Conservation (phyloP, 2,888 invertebrate genomes). For the Phragmatobia fuliginosa region DNA sequence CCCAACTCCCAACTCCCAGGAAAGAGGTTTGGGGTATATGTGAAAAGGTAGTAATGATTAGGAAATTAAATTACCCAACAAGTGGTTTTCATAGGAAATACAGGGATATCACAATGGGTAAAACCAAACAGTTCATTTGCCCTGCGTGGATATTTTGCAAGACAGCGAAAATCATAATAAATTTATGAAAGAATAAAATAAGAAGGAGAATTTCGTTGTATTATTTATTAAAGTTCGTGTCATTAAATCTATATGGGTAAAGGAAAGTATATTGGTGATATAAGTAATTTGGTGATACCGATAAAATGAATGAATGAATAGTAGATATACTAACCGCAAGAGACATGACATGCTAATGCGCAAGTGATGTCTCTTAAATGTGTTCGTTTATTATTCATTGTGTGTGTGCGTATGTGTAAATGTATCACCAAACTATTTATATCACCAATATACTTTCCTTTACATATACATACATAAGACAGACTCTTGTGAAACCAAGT, state of each 20-base stretch:
- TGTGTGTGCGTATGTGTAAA: background rate
- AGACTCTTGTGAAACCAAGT: background rate
- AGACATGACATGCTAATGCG: background rate
- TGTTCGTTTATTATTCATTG: background rate
- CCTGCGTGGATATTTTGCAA: background rate
- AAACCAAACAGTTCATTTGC: background rate
- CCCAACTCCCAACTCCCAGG: background rate
- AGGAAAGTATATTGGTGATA: conserved; percentile 1
- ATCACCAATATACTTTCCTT: background rate
- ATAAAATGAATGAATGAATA: no score
- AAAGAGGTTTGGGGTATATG: background rate
- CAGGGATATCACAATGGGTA: background rate
- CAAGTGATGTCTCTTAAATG: background rate
- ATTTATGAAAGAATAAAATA: background rate
- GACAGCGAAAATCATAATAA: background rate
- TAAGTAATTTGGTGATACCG: background rate
- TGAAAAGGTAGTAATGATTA: background rate
- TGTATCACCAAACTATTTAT: background rate
- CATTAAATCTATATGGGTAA: conserved; percentile 9
- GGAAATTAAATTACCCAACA: background rate
- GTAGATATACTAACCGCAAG: background rate
- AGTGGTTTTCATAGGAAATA: background rate
- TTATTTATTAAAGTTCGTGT: conserved; percentile 16
- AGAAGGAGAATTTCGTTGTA: background rate
- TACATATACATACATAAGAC: background rate